phyloP scores from a whole-genome alignment of 2,113 vertebrate genomes.

The Camelus bactrianus region DNA sequence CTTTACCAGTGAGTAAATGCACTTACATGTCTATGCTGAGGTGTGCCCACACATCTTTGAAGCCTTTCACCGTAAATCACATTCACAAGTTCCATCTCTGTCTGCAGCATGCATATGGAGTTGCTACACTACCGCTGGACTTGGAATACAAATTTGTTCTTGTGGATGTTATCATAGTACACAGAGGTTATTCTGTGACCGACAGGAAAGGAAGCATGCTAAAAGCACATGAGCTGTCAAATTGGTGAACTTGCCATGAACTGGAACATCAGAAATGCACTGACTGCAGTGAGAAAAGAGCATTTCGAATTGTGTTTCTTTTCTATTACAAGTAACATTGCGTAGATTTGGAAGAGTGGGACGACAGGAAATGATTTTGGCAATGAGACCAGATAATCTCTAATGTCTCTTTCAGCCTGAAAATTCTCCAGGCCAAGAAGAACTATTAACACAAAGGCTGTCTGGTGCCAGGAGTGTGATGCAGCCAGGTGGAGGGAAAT shows the following conservation, averaged over 20 bases:
- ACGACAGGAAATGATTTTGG: not conserved
- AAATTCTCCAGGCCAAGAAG: not conserved
- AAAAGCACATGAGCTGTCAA: slow-evolving; percentile 49
- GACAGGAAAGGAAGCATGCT: slow-evolving; percentile 39
- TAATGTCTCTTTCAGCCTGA: not conserved
- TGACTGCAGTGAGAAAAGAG: not conserved
- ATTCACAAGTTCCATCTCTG: not conserved
- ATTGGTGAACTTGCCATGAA: slow-evolving; percentile 49
- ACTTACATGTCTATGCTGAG: slow-evolving; percentile 7
- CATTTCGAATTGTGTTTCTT: slow-evolving; percentile 51
- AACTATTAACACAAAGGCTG: not conserved
- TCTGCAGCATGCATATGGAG: not conserved
- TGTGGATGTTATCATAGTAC: slow-evolving; percentile 34
- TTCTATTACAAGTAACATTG: not conserved
- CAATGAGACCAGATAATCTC: slow-evolving; percentile 37
- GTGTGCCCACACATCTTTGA: not conserved
- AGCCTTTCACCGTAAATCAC: not conserved
- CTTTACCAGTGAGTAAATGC: not conserved
- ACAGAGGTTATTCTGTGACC: slow-evolving; percentile 49
- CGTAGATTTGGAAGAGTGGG: not conserved
- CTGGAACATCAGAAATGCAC: slow-evolving; percentile 43
- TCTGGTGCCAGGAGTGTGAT: not conserved
- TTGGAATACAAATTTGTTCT: slow-evolving; percentile 49
- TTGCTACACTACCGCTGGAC: not conserved
- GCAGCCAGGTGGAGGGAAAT: not conserved